phyloP scores from a whole-genome alignment of 2,888 invertebrate genomes.

The Caenorhabditis afra region DNA sequence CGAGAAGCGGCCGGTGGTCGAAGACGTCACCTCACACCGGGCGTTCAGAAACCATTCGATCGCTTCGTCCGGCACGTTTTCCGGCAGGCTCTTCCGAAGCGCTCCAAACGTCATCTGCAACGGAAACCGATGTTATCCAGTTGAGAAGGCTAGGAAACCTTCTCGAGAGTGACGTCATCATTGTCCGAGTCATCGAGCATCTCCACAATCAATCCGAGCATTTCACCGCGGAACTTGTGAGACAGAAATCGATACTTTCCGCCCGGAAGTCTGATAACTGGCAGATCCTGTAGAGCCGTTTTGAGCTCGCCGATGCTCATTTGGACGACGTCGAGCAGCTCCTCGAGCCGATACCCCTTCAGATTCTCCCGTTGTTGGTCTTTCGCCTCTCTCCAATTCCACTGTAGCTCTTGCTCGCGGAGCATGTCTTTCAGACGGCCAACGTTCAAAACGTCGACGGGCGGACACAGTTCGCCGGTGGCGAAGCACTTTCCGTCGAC shows the following conservation, averaged over 20 bases:
- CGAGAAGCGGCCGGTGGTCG: too few species aligned
- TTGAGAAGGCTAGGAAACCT: not conserved
- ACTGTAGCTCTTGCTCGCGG: constrained; percentile 45
- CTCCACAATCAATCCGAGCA: constrained; percentile 43
- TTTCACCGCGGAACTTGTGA: constrained; percentile 52
- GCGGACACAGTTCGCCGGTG: constrained; percentile 45
- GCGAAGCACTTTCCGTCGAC: constrained; percentile 52
- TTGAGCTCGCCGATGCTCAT: constrained; percentile 52
- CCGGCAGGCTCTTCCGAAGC: constrained; percentile 21
- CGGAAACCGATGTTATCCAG: not conserved
- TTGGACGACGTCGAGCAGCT: constrained; percentile 46
- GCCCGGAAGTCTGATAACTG: constrained; percentile 36
- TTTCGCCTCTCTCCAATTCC: constrained; percentile 35
- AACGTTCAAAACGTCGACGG: constrained; percentile 38
- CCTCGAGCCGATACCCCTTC: constrained; percentile 30
- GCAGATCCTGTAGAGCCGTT: constrained; percentile 47
- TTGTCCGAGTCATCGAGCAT: constrained; percentile 32
- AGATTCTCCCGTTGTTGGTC: constrained; percentile 14
- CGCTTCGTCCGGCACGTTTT: constrained; percentile 37
- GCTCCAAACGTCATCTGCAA: constrained; percentile 18
- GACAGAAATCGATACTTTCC: constrained; percentile 49
- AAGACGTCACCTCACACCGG: constrained; percentile 10
- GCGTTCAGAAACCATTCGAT: constrained; percentile 41
- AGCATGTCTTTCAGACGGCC: constrained; percentile 53
- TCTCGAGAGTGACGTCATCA: constrained; percentile 28